phyloP scores from a whole-genome alignment of 2,888 invertebrate species.

The Caenorhabditis macrosperma region DNA sequence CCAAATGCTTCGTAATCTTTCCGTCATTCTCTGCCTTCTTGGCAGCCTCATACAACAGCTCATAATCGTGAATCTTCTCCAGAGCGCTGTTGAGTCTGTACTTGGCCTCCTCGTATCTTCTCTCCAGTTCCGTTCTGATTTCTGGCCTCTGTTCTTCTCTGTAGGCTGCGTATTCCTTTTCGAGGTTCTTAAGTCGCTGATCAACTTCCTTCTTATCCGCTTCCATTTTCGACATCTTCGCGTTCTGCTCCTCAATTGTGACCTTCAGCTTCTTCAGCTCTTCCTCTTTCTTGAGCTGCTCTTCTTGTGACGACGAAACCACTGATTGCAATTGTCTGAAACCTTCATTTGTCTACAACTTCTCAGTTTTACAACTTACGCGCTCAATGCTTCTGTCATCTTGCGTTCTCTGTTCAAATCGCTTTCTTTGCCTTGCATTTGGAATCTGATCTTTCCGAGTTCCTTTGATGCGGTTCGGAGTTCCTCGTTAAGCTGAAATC shows the following conservation, averaged over 20 bases:
- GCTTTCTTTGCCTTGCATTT: conserved; percentile 63
- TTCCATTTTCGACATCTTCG: conserved; percentile 33
- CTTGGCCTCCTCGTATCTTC: conserved; percentile 75
- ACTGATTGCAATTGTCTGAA: conserved; percentile 63
- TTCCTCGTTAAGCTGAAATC: conserved; percentile 67
- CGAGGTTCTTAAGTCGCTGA: conserved; percentile 20
- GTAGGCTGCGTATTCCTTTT: conserved; percentile 63
- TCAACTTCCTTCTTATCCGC: conserved; percentile 54
- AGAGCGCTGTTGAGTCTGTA: conserved; percentile 71
- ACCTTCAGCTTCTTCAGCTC: conserved; percentile 53
- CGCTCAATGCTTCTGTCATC: conserved; percentile 61
- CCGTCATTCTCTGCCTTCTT: conserved; percentile 61
- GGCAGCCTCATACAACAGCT: conserved; percentile 63
- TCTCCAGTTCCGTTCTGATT: conserved; percentile 73
- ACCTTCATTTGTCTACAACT: background rate
- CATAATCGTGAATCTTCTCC: conserved; percentile 70
- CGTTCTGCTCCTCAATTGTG: conserved; percentile 48
- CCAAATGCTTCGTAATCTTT: conserved; percentile 49
- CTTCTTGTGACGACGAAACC: conserved; percentile 54
- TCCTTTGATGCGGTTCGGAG: conserved; percentile 66
- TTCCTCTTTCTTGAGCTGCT: conserved; percentile 44
- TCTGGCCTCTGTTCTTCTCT: conserved; percentile 69
- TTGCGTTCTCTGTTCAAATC: conserved; percentile 62
- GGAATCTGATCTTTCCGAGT: conserved; percentile 61
- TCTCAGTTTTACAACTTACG: conserved; percentile 19